Conservation (phyloP, 2,797 vertebrate genomes). For the Hirundo rustica region DNA sequence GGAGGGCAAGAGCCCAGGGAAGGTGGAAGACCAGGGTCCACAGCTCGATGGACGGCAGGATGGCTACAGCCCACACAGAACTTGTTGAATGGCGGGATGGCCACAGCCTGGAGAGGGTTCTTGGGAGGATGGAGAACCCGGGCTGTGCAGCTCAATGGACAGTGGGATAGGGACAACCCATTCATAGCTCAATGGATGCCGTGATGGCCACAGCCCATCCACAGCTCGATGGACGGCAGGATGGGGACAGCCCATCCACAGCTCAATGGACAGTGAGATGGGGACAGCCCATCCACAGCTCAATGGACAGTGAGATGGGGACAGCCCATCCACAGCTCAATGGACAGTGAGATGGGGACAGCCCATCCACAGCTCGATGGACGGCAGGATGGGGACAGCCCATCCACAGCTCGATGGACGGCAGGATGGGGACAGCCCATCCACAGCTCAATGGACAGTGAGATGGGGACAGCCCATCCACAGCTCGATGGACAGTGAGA, state of each 20-base stretch:
- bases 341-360: neutral
- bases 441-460: too few species aligned
- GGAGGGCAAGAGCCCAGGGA: neutral
- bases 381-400: neutral
- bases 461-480: neutral
- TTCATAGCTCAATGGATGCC: accelerated
- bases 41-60: accelerated
- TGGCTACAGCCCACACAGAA: neutral
- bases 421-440: neutral
- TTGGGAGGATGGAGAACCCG: accelerated
- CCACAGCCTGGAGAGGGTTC: neutral
- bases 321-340: neutral
- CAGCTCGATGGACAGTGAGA: neutral
- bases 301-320: too few species aligned
- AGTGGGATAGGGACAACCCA: accelerated
- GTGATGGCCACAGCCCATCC: neutral
- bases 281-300: neutral
- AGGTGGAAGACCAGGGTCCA: neutral
- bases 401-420: neutral
- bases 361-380: neutral
- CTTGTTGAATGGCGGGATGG: accelerated
- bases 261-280: accelerated
- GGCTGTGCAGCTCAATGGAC: accelerated
- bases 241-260: neutral
- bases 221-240: neutral